Evolutionary conservation across 92 coral and sea anemone genomes (phyloP), one percentile per base, ranked within the genome.

Genomic region (Porites evermanni): DNA sequence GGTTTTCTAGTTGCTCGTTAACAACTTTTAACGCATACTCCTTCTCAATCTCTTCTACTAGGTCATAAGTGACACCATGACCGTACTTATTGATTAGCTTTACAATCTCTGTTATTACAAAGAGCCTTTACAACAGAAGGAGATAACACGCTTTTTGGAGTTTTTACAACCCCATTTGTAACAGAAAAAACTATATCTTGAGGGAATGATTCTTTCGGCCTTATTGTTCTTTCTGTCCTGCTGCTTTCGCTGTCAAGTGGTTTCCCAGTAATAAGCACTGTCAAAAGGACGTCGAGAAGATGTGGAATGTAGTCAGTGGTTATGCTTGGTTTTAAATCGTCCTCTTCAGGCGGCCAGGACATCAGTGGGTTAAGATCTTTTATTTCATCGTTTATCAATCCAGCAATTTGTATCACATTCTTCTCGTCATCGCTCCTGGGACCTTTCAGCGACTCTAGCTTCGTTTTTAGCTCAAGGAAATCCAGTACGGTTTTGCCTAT

Each of bases 331-430:
- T 74, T 78, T 66, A 87, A 71, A 65, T 91, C 81, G 23, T 83
- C 53, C 58, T 87, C 94, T 70, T 72, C 73, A 64, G 94, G 87
- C 78, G 94, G 92, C 94, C 94, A 91, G 26, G 90, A 80, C 90
- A 88, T 91, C 70, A 88, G 87, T 32, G 84, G 83, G 67, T 79
- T 47, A 69, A 52, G 90, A 63, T 80, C 75, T 88, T 83, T 80
- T 58, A 91, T 83, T 84, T 91, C 82, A 32, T 66, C 68, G 74
- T 80, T 70, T 11, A 91, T 12, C 32, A 83, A 67, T 61, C 26
- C 23, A 14, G 94, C 80, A 69, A 74, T 75, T 38, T 77, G 87
- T 26, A 87, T 83, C 75, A 85, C 75, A 53, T 85, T 47, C 53
- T 84, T 29, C 51, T 75, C 77, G 52, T 21, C 70, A 12, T 72